Conservation (phyloP, 2,113 vertebrate genomes). For the Phrynosoma platyrhinos region DNA sequence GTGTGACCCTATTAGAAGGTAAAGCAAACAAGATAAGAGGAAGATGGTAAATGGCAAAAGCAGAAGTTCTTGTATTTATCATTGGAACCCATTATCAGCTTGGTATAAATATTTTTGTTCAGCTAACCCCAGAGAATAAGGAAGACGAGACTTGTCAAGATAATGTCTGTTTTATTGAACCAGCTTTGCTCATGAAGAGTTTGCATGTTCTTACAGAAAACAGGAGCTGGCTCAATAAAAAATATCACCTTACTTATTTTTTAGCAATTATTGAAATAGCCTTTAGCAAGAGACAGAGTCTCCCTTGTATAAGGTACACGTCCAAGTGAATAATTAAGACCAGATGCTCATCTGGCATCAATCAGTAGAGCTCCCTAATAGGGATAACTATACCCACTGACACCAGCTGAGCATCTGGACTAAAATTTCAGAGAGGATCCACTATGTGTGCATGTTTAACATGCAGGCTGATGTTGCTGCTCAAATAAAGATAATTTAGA, state of each 20-base stretch:
- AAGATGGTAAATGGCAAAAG: neutral
- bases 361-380: neutral
- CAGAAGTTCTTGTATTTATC: neutral
- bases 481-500: neutral
- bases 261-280: conserved; percentile 23
- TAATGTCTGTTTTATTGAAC: conserved; percentile 12
- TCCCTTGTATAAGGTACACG: conserved; percentile 13
- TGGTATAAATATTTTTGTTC: conserved; percentile 18
- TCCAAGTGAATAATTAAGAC: conserved; percentile 38
- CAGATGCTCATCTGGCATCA: conserved; percentile 20
- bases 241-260: conserved; percentile 32
- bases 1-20: neutral
- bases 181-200: conserved; percentile 13
- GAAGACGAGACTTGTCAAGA: neutral
- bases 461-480: neutral
- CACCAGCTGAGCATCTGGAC: neutral
- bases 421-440: neutral
- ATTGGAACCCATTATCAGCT: neutral
- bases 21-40: conserved; percentile 9
- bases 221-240: conserved; percentile 15
- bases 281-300: neutral
- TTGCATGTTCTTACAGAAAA: conserved; percentile 26
- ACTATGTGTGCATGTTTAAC: neutral
- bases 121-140: neutral
- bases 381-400: conserved; percentile 31